Evolutionary conservation across 2,888 invertebrate genomes (phyloP), one percentile per base, ranked within the genome.

Genomic region (Morpho deidamia): DNA sequence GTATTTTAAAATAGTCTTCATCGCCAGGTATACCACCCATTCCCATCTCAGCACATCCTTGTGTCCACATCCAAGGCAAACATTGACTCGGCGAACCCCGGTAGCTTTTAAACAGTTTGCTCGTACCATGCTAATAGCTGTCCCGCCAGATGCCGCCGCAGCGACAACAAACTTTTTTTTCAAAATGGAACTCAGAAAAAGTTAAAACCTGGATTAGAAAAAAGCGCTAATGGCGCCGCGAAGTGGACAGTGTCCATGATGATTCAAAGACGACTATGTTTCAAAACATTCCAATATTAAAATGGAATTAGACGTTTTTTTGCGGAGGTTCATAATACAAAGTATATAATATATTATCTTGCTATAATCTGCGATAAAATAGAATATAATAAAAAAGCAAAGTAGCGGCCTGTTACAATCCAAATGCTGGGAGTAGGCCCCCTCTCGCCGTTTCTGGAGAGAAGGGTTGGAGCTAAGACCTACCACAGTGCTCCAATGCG

Each of bases 61-160:
- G 43, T 50, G 59, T 56, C 58, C 52, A 62, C 59, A 60, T 32
- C 14, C 23, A 40, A 40, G 34, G 40, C 71, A 79, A 84, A 87
- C 75, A 86, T 85, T 86, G 78, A 82, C 84, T 58, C 58, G 78
- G 80, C 72, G 78, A 83, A 85, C 74, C 77, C 83, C 88, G 78
- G 88, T 85, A 86, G 87, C 86, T 83, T 82, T 84, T 81, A 66
- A 58, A 78, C 79, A 83, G 82, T 84, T 82, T 83, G 76, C 71
- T 69, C 66, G 64, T 50, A 69, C 63, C 72, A 65, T 66, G 86
- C 85, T 89, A 88, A 88, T 87, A 84, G 83, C 78, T 81, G 83
- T 82, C 83, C 77, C 75, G 76, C 68, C 76, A 66, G 64, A 59
- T 64, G 67, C 70, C 70, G 70, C 65, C 66, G 68, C 65, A 63